phyloP scores from a whole-genome alignment of 64 coral and sea anemone species.

The Cladopsammia gracilis region DNA sequence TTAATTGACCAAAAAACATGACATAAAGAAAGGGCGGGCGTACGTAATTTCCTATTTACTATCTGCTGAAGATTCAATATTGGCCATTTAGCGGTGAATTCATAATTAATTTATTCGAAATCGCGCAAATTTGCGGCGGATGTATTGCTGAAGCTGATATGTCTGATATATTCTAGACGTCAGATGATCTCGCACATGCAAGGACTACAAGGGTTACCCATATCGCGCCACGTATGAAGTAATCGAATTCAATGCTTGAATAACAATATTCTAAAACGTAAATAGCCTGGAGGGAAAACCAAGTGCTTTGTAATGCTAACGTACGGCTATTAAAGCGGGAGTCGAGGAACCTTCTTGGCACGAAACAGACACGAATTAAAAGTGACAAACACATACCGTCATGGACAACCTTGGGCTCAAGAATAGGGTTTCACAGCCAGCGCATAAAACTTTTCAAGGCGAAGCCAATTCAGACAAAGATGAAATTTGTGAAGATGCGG shows the following conservation, averaged over 20 bases:
- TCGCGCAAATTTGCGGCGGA: background rate
- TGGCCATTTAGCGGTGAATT: background rate
- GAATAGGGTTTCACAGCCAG: background rate
- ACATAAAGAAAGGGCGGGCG: background rate
- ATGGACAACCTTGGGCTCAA: background rate
- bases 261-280: background rate
- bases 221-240: too few relatives aligned
- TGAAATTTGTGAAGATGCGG: conserved; percentile 1
- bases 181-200: background rate
- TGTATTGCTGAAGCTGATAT: background rate
- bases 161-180: conserved; percentile 17
- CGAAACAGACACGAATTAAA: background rate
- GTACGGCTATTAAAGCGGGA: background rate
- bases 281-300: background rate
- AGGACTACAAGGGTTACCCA: too few relatives aligned
- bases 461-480: background rate
- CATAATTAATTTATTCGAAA: background rate
- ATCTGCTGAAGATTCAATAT: background rate
- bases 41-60: background rate
- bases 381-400: background rate
- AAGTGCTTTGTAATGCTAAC: background rate
- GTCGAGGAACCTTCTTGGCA: background rate
- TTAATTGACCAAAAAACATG: background rate
- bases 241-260: background rate
- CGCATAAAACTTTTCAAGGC: background rate